Evolutionary conservation across 2,797 vertebrate genomes (phyloP).

Genomic region (Leptodactylus fallax): DNA sequence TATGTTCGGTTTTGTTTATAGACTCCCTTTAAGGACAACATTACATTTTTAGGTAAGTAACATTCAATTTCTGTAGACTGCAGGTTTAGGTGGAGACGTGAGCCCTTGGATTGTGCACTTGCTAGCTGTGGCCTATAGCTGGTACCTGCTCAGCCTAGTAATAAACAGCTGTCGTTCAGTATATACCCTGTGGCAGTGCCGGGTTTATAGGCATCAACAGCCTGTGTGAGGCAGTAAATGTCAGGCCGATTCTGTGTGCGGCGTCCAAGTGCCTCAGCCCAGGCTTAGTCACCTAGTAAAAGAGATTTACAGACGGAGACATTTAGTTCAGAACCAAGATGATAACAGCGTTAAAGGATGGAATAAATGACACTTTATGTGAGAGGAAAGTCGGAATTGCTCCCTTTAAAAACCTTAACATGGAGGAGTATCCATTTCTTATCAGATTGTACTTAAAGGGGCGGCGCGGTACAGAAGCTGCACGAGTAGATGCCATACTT

Average conservation of each 20-base stretch:
- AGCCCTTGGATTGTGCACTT: not conserved
- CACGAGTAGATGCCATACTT: not conserved
- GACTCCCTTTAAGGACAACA: too few species aligned
- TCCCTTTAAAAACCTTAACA: slow-evolving; percentile 26
- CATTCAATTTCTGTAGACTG: too few species aligned
- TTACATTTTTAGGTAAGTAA: too few species aligned
- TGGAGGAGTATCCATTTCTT: too few species aligned
- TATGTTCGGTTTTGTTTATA: too few species aligned
- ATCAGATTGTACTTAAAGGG: slow-evolving; percentile 17
- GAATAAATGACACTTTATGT: slow-evolving; percentile 41
- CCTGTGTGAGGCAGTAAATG: slow-evolving; percentile 46
- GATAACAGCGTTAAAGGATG: slow-evolving; percentile 35
- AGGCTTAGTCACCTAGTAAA: slow-evolving; percentile 54
- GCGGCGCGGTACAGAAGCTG: not conserved
- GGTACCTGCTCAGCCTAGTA: slow-evolving; percentile 15
- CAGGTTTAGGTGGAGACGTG: not conserved
- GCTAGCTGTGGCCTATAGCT: not conserved
- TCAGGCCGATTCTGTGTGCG: slow-evolving; percentile 23
- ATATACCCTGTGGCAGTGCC: slow-evolving; percentile 21
- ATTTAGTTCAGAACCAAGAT: slow-evolving; percentile 49
- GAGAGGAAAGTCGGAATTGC: not conserved
- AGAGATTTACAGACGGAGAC: slow-evolving; percentile 54
- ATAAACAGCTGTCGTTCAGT: slow-evolving; percentile 35
- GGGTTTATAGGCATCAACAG: slow-evolving; percentile 51
- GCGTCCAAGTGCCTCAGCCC: slow-evolving; percentile 23